Percentiles rank a stretch among this genome's conserved stretches.
These are phyloP conservation scores for Dendrocincla tyrannina DNA, from an alignment of 2,797 vertebrate genomes.

Conservation along the genomic window DNA sequence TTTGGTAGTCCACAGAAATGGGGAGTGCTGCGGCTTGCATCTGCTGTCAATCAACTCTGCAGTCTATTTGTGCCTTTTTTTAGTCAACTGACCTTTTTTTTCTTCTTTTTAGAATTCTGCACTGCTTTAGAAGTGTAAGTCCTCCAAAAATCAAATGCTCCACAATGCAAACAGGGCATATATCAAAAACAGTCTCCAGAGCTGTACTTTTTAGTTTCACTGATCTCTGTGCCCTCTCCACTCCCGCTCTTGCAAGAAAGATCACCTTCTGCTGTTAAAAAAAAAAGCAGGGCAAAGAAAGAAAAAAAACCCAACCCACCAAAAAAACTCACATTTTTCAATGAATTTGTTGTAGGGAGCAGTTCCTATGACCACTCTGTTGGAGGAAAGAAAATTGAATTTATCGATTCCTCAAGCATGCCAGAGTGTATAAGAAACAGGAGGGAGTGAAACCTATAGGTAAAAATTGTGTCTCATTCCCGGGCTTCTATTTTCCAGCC, in stretches of 20 bases:
- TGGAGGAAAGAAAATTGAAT: neutral
- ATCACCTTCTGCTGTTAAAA: neutral
- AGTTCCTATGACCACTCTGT: neutral
- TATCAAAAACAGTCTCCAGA: neutral
- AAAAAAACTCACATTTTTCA: neutral
- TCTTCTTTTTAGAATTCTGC: neutral
- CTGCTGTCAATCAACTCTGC: neutral
- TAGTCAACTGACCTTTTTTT: neutral
- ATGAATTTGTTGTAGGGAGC: neutral
- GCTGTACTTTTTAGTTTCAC: neutral
- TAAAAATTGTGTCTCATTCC: neutral
- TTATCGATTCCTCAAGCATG: neutral
- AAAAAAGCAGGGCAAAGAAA: accelerated
- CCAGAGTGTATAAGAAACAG: neutral
- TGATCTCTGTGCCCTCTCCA: neutral
- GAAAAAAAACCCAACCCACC: neutral
- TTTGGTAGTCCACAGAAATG: neutral
- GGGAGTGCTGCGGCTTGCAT: neutral
- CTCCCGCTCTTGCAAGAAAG: neutral
- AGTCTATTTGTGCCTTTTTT: neutral
- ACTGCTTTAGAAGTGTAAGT: neutral
- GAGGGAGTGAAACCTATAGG: neutral
- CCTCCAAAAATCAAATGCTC: neutral
- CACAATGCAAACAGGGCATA: neutral
- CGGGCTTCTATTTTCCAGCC: neutral